Evolutionary conservation across 2,113 vertebrate species (phyloP).

Genomic region (Crotalus horridus): DNA sequence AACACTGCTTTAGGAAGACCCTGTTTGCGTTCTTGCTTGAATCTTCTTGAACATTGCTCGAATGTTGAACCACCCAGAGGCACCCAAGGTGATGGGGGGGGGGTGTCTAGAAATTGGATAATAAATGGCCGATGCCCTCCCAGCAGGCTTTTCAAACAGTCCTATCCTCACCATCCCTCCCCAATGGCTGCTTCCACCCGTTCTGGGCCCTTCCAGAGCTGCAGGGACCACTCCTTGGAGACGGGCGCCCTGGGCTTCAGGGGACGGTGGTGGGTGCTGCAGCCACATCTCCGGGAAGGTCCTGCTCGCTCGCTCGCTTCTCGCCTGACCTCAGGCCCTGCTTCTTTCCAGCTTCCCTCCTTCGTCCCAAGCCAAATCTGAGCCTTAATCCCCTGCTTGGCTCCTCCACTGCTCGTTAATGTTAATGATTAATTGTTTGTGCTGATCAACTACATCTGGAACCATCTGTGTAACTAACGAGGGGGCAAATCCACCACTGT

Average conservation of each 20-base stretch:
- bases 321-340: neutral
- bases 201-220: neutral
- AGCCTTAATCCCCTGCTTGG: neutral
- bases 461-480: neutral
- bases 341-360: neutral
- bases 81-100: no score
- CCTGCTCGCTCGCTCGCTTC: neutral
- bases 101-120: no score
- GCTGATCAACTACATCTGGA: neutral
- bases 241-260: neutral
- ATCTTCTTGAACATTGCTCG: no score
- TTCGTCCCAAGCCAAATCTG: neutral
- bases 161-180: no score
- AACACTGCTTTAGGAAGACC: no score
- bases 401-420: neutral
- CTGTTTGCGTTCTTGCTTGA: no score
- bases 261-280: neutral
- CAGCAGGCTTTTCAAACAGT: neutral
- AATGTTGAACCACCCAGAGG: no score
- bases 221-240: neutral
- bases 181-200: neutral
- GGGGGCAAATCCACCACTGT: neutral
- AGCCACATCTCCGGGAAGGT: neutral
- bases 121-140: no score
- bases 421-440: neutral